These are phyloP conservation scores for Spodoptera littoralis DNA, from an alignment of 2,888 invertebrate genomes.

Conservation along the genomic window DNA sequence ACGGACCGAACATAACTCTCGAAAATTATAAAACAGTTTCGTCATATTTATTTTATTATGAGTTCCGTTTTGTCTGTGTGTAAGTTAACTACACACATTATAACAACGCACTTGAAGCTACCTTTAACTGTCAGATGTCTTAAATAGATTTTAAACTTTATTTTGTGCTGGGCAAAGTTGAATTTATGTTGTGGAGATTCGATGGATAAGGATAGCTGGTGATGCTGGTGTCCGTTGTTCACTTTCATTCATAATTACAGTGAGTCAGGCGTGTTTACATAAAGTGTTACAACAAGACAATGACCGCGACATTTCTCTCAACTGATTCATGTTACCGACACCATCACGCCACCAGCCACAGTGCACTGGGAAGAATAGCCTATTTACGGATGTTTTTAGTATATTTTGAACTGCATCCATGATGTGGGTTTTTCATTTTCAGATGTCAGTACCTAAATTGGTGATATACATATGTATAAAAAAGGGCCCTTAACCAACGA, in stretches of 20 bases:
- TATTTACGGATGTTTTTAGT: too few species aligned
- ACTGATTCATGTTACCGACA: constrained; percentile 12
- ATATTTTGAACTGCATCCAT: too few species aligned
- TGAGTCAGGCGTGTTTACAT: constrained; percentile 45
- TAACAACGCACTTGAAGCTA: too few species aligned
- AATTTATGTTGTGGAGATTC: too few species aligned
- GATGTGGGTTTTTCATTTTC: too few species aligned
- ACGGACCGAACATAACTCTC: not conserved
- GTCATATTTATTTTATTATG: constrained; percentile 9
- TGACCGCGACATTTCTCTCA: constrained; percentile 26
- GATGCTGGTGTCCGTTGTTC: constrained; percentile 3
- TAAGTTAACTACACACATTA: not conserved
- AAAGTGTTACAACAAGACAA: constrained; percentile 33
- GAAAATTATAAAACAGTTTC: constrained; percentile 13
- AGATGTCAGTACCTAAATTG: too few species aligned
- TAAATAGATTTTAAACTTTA: too few species aligned
- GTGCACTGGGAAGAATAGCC: constrained; percentile 2
- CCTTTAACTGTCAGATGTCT: too few species aligned
- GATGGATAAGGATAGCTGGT: not conserved
- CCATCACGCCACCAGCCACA: too few species aligned
- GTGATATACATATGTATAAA: too few species aligned
- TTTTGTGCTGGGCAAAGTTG: too few species aligned
- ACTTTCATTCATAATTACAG: constrained; percentile 45
- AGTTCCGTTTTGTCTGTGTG: constrained; percentile 16
- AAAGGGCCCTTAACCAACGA: too few species aligned